Conservation (phyloP, 2,113 vertebrate genomes). For the Pluvialis apricaria region DNA sequence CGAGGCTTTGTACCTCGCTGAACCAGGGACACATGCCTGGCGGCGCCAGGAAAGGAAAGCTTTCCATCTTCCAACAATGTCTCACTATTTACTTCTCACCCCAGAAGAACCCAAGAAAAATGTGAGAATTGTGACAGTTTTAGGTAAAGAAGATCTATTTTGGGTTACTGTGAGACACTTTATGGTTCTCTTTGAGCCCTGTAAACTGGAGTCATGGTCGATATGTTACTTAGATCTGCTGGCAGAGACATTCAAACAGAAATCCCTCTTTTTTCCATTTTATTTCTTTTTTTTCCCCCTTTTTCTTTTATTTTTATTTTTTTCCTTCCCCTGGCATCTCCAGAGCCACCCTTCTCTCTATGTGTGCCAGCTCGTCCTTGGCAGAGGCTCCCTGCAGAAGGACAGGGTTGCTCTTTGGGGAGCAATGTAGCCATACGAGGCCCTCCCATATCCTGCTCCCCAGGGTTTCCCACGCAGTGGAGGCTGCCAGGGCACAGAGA, state of each 20-base stretch:
- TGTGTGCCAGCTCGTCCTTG: neutral
- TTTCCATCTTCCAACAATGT: neutral
- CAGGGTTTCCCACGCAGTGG: neutral
- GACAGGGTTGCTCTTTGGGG: neutral
- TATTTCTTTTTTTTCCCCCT: neutral
- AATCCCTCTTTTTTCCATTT: neutral
- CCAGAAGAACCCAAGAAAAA: constrained; percentile 20
- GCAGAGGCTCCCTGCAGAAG: neutral
- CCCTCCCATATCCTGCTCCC: neutral
- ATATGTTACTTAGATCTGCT: neutral
- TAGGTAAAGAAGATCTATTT: constrained; percentile 44
- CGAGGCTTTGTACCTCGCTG: neutral
- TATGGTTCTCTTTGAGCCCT: neutral
- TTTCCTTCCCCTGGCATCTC: neutral
- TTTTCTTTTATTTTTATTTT: too few relatives aligned
- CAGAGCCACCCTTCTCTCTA: neutral
- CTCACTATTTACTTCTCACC: constrained; percentile 40
- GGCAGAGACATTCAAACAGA: neutral
- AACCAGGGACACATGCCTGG: neutral
- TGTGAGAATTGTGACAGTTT: constrained; percentile 21
- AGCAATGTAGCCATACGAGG: neutral
- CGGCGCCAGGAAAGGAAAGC: neutral
- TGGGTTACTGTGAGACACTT: constrained; percentile 9
- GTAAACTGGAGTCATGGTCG: neutral
- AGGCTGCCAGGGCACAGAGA: neutral